phyloP scores from a whole-genome alignment of 2,888 invertebrate genomes.

The Notodonta dromedarius region DNA sequence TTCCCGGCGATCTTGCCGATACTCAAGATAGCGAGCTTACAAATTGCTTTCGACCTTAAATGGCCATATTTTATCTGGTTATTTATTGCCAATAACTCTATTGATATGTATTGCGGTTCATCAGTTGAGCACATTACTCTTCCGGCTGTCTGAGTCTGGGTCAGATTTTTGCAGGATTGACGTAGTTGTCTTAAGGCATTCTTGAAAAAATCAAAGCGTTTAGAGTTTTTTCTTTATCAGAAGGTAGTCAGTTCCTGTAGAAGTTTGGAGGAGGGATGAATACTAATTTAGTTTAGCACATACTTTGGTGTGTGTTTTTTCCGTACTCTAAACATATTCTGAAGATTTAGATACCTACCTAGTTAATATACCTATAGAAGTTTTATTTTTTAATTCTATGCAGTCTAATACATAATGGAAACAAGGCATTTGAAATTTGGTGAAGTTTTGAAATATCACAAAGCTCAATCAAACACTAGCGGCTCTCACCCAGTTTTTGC shows the following conservation, averaged over 20 bases:
- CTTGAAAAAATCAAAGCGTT: no score
- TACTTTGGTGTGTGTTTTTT: no score
- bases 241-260: no score
- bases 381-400: no score
- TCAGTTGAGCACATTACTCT: conserved; percentile 34
- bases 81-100: conserved; percentile 70
- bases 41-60: conserved; percentile 79
- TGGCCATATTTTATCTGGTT: conserved; percentile 74
- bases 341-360: no score
- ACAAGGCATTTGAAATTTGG: neutral
- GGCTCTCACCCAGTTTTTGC: conserved; percentile 6
- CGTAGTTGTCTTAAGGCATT: neutral
- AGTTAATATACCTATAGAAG: no score
- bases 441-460: neutral
- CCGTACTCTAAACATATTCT: no score
- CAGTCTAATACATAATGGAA: no score
- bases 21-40: conserved; percentile 72
- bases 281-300: no score
- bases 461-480: neutral
- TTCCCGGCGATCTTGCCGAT: conserved; percentile 71
- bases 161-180: conserved; percentile 11
- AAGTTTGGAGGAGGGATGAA: no score
- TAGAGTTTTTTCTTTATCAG: no score
- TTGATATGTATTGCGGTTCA: conserved; percentile 47
- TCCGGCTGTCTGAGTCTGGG: conserved; percentile 13